These are phyloP conservation scores for Pseudachorutes palmiensis DNA, from an alignment of 1,140 invertebrate genomes.

Conservation along the genomic window DNA sequence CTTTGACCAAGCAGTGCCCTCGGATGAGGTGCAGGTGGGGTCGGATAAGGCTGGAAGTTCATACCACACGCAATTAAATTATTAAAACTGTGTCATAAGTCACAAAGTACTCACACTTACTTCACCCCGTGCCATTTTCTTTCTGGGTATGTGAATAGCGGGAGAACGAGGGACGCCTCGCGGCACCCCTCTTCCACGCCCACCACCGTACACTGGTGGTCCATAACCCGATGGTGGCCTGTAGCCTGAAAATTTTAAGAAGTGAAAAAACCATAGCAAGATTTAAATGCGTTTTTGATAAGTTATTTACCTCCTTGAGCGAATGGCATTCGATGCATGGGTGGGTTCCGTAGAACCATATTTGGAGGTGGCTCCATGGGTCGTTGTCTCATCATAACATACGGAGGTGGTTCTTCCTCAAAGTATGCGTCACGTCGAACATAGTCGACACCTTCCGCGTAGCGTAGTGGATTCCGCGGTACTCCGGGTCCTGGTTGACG, in stretches of 20 bases:
- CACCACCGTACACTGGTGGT: too few relatives aligned
- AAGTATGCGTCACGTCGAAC: too few relatives aligned
- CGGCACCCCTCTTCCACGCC: neutral
- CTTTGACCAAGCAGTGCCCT: neutral
- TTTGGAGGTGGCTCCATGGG: neutral
- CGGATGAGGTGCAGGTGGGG: constrained; percentile 4
- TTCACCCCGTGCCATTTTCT: neutral
- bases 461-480: neutral
- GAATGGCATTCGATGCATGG: neutral
- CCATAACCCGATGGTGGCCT: too few relatives aligned
- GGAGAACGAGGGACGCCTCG: neutral
- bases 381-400: neutral
- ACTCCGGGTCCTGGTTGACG: neutral
- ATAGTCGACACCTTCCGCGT: too few relatives aligned
- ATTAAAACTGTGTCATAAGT: neutral
- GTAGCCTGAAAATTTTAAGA: too few relatives aligned
- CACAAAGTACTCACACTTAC: neutral
- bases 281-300: too few relatives aligned
- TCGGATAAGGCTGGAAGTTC: constrained; percentile 15
- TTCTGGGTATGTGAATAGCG: neutral
- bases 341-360: neutral
- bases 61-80: neutral
- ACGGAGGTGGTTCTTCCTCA: too few relatives aligned
- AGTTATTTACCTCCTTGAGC: too few relatives aligned
- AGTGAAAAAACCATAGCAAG: too few relatives aligned